Evolutionary conservation across 1,140 invertebrate genomes (phyloP).

Genomic region (Rhagoletis zephyria): DNA sequence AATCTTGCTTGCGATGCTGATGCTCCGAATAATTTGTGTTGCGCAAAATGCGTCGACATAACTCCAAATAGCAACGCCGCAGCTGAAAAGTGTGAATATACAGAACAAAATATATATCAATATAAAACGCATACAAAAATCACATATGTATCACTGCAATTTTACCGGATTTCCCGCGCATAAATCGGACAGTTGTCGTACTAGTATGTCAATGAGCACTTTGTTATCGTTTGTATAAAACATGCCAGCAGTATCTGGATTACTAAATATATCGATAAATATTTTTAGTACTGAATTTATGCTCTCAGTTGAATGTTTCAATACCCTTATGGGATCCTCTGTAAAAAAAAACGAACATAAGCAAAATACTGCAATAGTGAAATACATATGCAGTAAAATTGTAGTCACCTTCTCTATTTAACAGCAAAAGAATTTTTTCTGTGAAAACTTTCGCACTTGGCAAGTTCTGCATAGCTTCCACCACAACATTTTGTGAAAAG

Average conservation of each 20-base stretch:
- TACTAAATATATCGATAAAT: slow-evolving; percentile 87
- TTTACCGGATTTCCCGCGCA: slow-evolving; percentile 88
- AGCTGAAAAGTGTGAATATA: slow-evolving; percentile 73
- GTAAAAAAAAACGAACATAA: slow-evolving; percentile 61
- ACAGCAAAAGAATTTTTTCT: slow-evolving; percentile 87
- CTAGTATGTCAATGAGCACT: slow-evolving; percentile 92
- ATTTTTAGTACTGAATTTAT: slow-evolving; percentile 91
- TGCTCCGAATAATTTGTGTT: slow-evolving; percentile 85
- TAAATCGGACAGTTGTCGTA: slow-evolving; percentile 89
- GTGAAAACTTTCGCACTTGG: slow-evolving; percentile 88
- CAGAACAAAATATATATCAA: slow-evolving; percentile 29
- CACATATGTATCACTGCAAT: background rate
- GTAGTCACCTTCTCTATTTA: slow-evolving; percentile 88
- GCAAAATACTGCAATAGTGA: background rate
- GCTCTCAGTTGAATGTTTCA: slow-evolving; percentile 85
- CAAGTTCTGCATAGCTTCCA: slow-evolving; percentile 82
- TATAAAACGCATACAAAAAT: too few species aligned
- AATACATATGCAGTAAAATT: slow-evolving; percentile 25
- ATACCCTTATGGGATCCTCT: slow-evolving; percentile 90
- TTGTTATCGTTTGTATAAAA: slow-evolving; percentile 95
- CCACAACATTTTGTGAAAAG: slow-evolving; percentile 81
- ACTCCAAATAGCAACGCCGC: slow-evolving; percentile 82
- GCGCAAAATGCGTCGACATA: slow-evolving; percentile 83
- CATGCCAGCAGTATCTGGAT: slow-evolving; percentile 82
- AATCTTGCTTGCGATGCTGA: slow-evolving; percentile 82